Base-by-base conservation (phyloP, 2,888 invertebrate genomes). In the Bimastos eiseni region DNA sequence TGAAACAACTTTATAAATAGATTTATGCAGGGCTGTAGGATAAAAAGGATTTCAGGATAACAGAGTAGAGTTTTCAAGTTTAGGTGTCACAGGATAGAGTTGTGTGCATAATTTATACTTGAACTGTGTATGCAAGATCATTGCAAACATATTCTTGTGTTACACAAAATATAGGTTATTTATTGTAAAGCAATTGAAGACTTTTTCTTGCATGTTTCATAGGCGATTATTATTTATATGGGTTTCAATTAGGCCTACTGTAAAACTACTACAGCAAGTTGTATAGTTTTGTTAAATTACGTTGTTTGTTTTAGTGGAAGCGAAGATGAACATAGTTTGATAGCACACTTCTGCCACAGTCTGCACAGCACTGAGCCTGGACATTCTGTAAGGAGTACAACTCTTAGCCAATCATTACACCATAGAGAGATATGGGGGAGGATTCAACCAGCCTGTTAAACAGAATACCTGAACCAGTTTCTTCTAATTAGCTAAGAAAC, bases 311-410 rank as follows among this genome's bases (percentile, higher is more conserved):
- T 36, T 89, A 44, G 49, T 33, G 91, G 38, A 95, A 98, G 98
- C 93, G 98, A 98, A 95, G 98, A 98, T 94, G 98, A 99, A 95
- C 98, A 98, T 95, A 97, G 98, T 94, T 96, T 98, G 93, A 98
- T 98, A 93, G 98, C 98, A 4, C 98, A 98, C 95, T 98, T 98
- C 96, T 98, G 98, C 95, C 98, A 98, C 94, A 98, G 98, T 83
- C 96, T 98, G 94, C 97, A 97, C 95, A 97, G 95, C 70, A 95
- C 95, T 92, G 93, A 94, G 33, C 93, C 94, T 83, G 92, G 93
- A 91, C 95, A 94, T 92, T 92, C 93, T 92, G 94, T 94, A 93
- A 92, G 92, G 91, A n/a, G n/a, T 30, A 30, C 70, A 70, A 70
- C 30, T 70, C 30, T 70, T 70, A 70, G n/a, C 70, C 70, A 70